Evolutionary conservation across 1,140 invertebrate genomes (phyloP), one percentile per base, ranked within the genome.

Genomic region (Drosophila burlai): DNA sequence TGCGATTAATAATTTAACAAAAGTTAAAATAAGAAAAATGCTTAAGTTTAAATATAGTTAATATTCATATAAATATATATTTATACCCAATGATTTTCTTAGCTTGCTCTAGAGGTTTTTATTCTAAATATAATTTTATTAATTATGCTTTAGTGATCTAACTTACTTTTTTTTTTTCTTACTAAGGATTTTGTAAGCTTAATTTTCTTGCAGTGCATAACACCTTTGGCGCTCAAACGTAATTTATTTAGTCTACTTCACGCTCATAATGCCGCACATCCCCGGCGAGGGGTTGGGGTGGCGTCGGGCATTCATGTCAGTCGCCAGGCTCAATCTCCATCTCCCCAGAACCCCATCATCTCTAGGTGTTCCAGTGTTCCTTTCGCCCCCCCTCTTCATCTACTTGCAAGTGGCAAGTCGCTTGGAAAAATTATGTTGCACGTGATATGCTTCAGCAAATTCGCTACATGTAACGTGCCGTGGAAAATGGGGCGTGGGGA

Each of bases 341-440:
- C 57, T 42, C n/a, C 40, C 21, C 40, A 1, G 3, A 38, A 10
- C 52, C 52, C 21, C 52, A 55, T 24, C 52, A 15, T 18, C 24
- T 29, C 16, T n/a, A 29, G 45, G 38, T 42, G 34, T 31, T n/a
- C 11, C 29, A 24, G 29, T 0, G n/a, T 2, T 36, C 11, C 26
- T 4, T n/a, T n/a, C n/a, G 16, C 1, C 29, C 29, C 45, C 16
- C 26, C 31, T 36, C 31, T 24, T 21, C 36, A 31, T 11, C 15
- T 26, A 52, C 72, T 75, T 75, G 72, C 72, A 75, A 80, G 60
- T 73, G 78, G 69, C 80, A 91, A 91, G 87, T 91, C 87, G 89
- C 87, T 77, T 77, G 87, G 87, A 91, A 91, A 91, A 91, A 91
- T 91, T 91, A 91, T 91, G 87, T 84, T 91, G 87, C 87, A 91